Percentiles rank a stretch among this genome's conserved stretches.
These are phyloP conservation scores for Micropterix aruncella DNA, from an alignment of 2,888 invertebrate genomes.

Conservation along the genomic window DNA sequence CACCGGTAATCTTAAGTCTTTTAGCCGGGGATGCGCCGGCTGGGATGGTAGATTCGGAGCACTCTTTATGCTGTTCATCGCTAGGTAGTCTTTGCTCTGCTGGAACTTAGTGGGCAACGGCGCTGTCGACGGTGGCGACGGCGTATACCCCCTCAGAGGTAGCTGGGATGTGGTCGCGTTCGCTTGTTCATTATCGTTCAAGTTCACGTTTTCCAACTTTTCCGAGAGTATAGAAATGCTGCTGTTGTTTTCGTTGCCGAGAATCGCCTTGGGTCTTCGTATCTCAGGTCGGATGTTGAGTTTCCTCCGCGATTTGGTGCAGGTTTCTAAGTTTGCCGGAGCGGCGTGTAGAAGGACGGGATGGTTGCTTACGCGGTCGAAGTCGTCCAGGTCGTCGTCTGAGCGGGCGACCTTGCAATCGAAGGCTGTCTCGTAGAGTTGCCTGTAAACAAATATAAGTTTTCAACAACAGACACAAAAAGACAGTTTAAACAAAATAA, in stretches of 20 bases:
- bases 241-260: conserved; percentile 34
- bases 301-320: conserved; percentile 41
- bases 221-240: conserved; percentile 30
- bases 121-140: conserved; percentile 74
- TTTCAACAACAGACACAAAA: no score
- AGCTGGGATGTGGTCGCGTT: conserved; percentile 43
- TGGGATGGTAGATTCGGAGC: conserved; percentile 65
- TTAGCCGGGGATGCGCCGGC: conserved; percentile 52
- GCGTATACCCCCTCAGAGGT: conserved; percentile 58
- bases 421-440: conserved; percentile 81
- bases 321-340: conserved; percentile 25
- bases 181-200: conserved; percentile 40
- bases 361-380: conserved; percentile 70
- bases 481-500: no score
- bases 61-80: conserved; percentile 68
- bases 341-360: conserved; percentile 47
- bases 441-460: no score
- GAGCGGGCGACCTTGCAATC: conserved; percentile 76
- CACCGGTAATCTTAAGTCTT: conserved; percentile 59
- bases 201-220: conserved; percentile 48
- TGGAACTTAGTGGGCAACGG: conserved; percentile 72
- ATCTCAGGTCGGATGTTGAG: conserved; percentile 40
- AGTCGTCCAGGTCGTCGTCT: conserved; percentile 66
- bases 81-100: conserved; percentile 49
- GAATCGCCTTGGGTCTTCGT: conserved; percentile 44